Evolutionary conservation across 2,797 vertebrate genomes (phyloP).

Genomic region (Vultur gryphus): DNA sequence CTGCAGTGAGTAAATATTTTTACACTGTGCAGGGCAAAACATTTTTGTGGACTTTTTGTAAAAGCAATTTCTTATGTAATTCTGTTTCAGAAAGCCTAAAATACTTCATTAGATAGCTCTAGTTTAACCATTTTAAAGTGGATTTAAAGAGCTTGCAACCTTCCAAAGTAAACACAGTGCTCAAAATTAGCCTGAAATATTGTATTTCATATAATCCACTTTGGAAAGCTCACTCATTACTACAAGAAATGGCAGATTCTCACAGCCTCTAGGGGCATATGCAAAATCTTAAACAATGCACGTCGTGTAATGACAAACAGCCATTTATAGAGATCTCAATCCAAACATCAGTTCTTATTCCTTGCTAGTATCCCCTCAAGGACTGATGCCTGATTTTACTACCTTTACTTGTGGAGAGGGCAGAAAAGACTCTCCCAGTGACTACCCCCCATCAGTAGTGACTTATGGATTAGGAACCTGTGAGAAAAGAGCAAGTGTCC

Average conservation of each 20-base stretch:
- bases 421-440: background rate
- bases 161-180: constrained; percentile 16
- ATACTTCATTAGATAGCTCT: background rate
- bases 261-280: background rate
- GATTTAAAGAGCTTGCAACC: constrained; percentile 22
- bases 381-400: background rate
- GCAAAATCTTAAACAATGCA: constrained; percentile 26
- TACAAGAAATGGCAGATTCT: constrained; percentile 2
- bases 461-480: background rate
- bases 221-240: constrained; percentile 9
- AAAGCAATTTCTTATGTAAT: constrained; percentile 4
- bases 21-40: background rate
- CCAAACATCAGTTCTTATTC: constrained; percentile 12
- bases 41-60: background rate
- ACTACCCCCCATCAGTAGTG: background rate
- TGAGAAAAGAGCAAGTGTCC: background rate
- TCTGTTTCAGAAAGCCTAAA: constrained; percentile 30
- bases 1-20: constrained; percentile 2
- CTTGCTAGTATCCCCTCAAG: background rate
- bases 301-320: background rate
- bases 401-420: background rate
- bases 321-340: background rate
- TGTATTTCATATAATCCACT: constrained; percentile 14
- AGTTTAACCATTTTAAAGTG: constrained; percentile 26
- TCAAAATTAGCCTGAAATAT: constrained; percentile 34